Evolutionary conservation across 2,113 vertebrate genomes (phyloP), one percentile per base, ranked within the genome.

Genomic region (Cyrtonyx montezumae): DNA sequence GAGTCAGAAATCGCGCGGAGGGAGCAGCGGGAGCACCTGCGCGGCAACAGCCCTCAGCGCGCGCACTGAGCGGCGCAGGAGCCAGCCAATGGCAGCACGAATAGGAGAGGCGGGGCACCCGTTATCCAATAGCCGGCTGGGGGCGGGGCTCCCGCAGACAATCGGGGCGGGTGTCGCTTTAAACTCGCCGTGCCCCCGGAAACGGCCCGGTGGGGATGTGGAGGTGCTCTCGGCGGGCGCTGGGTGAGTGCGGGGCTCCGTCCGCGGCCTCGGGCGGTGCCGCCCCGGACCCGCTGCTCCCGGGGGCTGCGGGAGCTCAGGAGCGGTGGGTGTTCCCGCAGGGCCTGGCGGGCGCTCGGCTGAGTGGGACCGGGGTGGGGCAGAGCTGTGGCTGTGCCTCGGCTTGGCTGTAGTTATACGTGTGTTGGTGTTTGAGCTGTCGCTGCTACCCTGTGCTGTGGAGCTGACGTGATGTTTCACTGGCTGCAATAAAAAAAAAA

Each of bases 211-310:
- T 8, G 34, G 79, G 48, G 59, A 1, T 63, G 34, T 2, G 42
- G 2, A 3, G 65, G 23, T 15, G 53, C 1, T 2, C 0, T 36
- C 11, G 1, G 62, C 0, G 61, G 2, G 53, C 2, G 37, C 3
- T 6, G 22, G 86, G 91, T 93, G 87, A 93, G 91, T 77, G 56
- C 1, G 68, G 69, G 0, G 34, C 6, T 28, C 13, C 46, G 16
- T 8, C 7, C 28, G 63, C 40, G 6, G 63, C 63, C 13, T 21
- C 28, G 19, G 25, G 28, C 6, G 1, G 8, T 7, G 28, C 9
- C 3, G 34, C 20, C 9, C 14, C 9, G 26, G 28, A 25, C 23
- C 49, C 23, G 46, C 46, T 48, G 46, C 46, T 10, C 46, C 46
- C 4, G 46, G 21, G 25, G 13, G 25, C 25, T 16, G 51, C 26